phyloP scores from a whole-genome alignment of 2,888 invertebrate species.

The Troglohyphantes excavatus region DNA sequence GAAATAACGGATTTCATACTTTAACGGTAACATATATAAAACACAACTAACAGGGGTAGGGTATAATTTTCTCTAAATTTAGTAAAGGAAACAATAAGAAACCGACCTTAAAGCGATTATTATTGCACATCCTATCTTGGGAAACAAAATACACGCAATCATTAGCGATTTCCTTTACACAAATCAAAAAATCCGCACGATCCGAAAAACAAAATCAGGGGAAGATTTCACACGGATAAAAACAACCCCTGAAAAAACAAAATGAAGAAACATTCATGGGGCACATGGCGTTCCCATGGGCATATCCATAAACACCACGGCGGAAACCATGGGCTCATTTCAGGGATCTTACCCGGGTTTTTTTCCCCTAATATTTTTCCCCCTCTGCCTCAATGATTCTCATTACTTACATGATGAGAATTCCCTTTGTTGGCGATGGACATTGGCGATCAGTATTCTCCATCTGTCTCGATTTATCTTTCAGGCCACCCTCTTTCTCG shows the following conservation, averaged over 20 bases:
- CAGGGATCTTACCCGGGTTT: background rate
- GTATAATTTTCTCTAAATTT: too few species aligned
- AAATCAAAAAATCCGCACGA: background rate
- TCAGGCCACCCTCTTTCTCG: slow-evolving; percentile 55
- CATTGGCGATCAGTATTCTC: slow-evolving; percentile 77
- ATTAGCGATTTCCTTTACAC: background rate
- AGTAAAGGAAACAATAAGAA: too few species aligned
- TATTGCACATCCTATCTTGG: background rate
- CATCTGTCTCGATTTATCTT: slow-evolving; percentile 78
- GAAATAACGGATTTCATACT: too few species aligned
- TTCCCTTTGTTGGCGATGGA: slow-evolving; percentile 68
- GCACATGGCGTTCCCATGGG: background rate
- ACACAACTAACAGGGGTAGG: too few species aligned
- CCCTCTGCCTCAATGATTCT: slow-evolving; percentile 64
- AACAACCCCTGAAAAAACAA: background rate
- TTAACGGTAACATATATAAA: too few species aligned
- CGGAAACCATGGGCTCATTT: background rate
- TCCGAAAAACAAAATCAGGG: background rate
- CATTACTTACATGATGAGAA: slow-evolving; percentile 66
- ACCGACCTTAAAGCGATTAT: too few species aligned
- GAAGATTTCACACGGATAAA: slow-evolving; percentile 7
- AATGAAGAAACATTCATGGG: background rate
- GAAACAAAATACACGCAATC: background rate
- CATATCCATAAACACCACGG: background rate
- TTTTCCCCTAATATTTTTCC: slow-evolving; percentile 25